These are phyloP conservation scores for Drosophila pandora DNA, from an alignment of 1,140 invertebrate species.

Conservation along the genomic window DNA sequence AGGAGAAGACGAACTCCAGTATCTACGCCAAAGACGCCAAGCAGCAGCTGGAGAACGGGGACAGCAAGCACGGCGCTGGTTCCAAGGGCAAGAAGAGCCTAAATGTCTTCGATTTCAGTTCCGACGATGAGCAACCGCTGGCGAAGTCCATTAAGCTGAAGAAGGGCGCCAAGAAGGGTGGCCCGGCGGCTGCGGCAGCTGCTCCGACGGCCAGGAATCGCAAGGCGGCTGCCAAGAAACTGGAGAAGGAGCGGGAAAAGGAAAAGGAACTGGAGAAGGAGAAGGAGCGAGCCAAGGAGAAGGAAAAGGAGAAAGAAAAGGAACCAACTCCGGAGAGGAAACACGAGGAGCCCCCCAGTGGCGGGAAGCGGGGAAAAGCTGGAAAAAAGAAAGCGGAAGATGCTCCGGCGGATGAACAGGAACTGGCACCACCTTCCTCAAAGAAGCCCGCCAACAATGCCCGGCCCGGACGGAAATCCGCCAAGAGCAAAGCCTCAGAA, in stretches of 20 bases:
- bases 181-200: slow-evolving; percentile 4
- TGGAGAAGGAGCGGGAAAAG: slow-evolving; percentile 17
- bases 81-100: slow-evolving; percentile 60
- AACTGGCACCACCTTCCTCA: slow-evolving; percentile 48
- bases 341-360: slow-evolving; percentile 21
- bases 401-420: slow-evolving; percentile 26
- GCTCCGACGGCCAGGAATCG: slow-evolving; percentile 46
- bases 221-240: slow-evolving; percentile 56
- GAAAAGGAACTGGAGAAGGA: slow-evolving; percentile 21
- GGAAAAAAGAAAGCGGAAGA: slow-evolving; percentile 52
- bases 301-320: slow-evolving; percentile 9
- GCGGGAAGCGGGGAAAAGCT: slow-evolving; percentile 40
- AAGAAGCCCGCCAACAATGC: slow-evolving; percentile 52
- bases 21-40: slow-evolving; percentile 80
- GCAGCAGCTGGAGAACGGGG: slow-evolving; percentile 68
- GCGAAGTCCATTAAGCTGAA: slow-evolving; percentile 82
- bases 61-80: slow-evolving; percentile 20
- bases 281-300: slow-evolving; percentile 4
- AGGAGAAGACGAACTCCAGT: slow-evolving; percentile 74
- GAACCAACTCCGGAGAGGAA: slow-evolving; percentile 19
- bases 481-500: slow-evolving; percentile 41
- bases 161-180: slow-evolving; percentile 63
- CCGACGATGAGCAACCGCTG: slow-evolving; percentile 84
- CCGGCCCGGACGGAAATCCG: slow-evolving; percentile 51
- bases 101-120: slow-evolving; percentile 83